These are phyloP conservation scores for Enoplosus armatus DNA, from an alignment of 2,797 vertebrate species.

Conservation along the genomic window DNA sequence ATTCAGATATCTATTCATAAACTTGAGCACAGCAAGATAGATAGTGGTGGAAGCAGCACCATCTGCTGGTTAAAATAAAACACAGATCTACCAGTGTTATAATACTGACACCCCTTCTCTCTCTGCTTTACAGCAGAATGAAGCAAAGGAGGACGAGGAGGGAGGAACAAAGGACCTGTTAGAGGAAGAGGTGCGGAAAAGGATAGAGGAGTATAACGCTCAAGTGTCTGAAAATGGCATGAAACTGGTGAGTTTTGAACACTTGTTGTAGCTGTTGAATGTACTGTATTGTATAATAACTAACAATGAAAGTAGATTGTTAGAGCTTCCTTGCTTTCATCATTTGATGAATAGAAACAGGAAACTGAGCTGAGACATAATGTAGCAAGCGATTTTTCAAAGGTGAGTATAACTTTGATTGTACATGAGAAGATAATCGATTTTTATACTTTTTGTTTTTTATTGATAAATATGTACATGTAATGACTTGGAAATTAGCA, in stretches of 20 bases:
- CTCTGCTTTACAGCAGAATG: constrained; percentile 86
- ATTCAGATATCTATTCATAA: constrained; percentile 18
- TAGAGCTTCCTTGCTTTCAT: neutral
- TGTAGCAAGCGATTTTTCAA: neutral
- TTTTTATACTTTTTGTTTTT: neutral
- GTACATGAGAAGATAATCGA: neutral
- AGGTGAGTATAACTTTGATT: no score
- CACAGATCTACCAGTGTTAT: neutral
- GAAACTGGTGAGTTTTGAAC: constrained; percentile 89
- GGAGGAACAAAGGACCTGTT: constrained; percentile 81
- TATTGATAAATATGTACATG: neutral
- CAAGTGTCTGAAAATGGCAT: constrained; percentile 91
- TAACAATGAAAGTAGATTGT: neutral
- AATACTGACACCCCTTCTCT: constrained; percentile 7
- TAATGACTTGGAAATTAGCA: neutral
- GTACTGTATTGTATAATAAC: neutral
- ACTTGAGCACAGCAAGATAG: constrained; percentile 19
- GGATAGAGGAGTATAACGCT: constrained; percentile 91
- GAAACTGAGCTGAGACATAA: neutral
- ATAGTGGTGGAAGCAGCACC: constrained; percentile 32
- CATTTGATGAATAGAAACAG: constrained; percentile 12
- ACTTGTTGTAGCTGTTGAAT: neutral
- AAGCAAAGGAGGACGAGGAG: constrained; percentile 84
- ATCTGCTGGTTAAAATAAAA: constrained; percentile 63
- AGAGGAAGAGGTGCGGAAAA: constrained; percentile 88